These are phyloP conservation scores for Petrophora chlorosata DNA, from an alignment of 2,888 invertebrate genomes.

Conservation along the genomic window DNA sequence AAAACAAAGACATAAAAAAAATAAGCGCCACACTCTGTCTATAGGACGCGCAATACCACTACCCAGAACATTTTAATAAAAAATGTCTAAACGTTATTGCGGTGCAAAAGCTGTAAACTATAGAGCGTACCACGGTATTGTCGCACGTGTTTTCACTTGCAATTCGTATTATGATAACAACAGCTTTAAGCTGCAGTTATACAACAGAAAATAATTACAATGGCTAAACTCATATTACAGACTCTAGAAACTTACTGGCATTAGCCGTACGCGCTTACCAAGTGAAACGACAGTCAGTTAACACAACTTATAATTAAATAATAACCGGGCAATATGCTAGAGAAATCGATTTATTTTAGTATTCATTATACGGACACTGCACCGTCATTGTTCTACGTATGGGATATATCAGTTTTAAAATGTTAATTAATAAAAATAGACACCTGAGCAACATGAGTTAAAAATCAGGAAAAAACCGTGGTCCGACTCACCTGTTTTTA, in stretches of 20 bases:
- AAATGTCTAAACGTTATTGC: no score
- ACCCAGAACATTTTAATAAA: no score
- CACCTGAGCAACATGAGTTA: slow-evolving; percentile 55
- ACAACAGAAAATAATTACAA: not conserved
- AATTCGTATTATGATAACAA: not conserved
- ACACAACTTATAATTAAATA: slow-evolving; percentile 16
- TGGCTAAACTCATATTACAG: not conserved
- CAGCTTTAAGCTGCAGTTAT: no score
- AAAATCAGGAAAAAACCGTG: slow-evolving; percentile 53
- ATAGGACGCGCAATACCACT: no score
- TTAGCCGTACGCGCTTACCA: not conserved
- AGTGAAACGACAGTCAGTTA: slow-evolving; percentile 15
- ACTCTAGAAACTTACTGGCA: not conserved
- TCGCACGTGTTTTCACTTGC: no score
- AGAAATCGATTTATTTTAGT: slow-evolving; percentile 53
- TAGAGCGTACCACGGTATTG: no score
- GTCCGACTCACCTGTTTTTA: slow-evolving; percentile 38
- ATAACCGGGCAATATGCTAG: slow-evolving; percentile 7
- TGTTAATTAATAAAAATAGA: slow-evolving; percentile 73
- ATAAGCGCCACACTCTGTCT: no score
- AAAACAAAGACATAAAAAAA: no score
- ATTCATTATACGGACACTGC: slow-evolving; percentile 54
- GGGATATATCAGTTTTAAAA: slow-evolving; percentile 54
- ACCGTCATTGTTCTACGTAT: slow-evolving; percentile 67
- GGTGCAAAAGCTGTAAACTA: no score